These are phyloP conservation scores for Danionella dracula DNA, from an alignment of 2,797 vertebrate species.

Conservation along the genomic window DNA sequence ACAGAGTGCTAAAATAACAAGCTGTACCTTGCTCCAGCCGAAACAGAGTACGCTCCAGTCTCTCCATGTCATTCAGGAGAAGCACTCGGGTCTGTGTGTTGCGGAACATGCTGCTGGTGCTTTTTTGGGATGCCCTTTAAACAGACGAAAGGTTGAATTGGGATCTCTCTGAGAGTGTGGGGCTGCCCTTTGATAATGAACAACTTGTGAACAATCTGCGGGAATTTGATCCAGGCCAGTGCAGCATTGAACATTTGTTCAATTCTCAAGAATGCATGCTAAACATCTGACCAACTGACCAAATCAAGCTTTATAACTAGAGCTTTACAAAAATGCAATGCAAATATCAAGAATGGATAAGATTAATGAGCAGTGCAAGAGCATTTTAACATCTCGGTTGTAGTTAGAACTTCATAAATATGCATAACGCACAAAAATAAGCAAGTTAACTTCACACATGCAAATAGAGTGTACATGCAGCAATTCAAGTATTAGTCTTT, in stretches of 20 bases:
- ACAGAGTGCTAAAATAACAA: neutral
- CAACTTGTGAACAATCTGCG: slow-evolving; percentile 14
- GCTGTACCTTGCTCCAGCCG: slow-evolving; percentile 88
- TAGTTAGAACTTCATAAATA: too few species aligned
- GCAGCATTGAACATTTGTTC: neutral
- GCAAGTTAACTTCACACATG: too few species aligned
- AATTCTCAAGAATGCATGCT: neutral
- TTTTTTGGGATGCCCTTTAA: slow-evolving; percentile 52
- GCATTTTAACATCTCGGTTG: too few species aligned
- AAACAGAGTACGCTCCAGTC: slow-evolving; percentile 85
- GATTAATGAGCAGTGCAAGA: too few species aligned
- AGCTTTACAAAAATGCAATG: neutral
- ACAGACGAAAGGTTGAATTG: slow-evolving; percentile 36
- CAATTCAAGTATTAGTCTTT: neutral
- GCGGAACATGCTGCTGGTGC: slow-evolving; percentile 69
- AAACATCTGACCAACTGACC: slow-evolving; percentile 11
- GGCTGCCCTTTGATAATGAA: slow-evolving; percentile 4
- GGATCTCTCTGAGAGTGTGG: slow-evolving; percentile 38
- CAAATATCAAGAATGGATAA: too few species aligned
- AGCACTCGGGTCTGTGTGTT: slow-evolving; percentile 81
- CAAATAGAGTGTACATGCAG: neutral
- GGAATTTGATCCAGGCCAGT: neutral
- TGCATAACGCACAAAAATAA: too few species aligned
- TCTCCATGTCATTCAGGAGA: slow-evolving; percentile 85
- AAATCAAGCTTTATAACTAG: neutral